Base-by-base conservation (phyloP, 2,888 invertebrate genomes). In the Noctua janthe region DNA sequence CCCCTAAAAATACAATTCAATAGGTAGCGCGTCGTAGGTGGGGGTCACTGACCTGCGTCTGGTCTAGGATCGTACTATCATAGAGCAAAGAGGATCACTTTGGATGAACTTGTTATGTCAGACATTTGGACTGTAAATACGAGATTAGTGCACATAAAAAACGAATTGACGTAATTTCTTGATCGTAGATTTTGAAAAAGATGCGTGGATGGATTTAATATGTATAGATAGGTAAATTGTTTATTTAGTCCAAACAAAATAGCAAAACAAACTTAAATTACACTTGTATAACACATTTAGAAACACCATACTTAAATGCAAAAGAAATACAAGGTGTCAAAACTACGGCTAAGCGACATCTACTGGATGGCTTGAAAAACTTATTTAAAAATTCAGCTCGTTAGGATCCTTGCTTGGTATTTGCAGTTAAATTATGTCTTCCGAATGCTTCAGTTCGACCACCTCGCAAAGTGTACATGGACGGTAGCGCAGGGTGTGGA, bases 1-100 rank as follows among this genome's bases (percentile, higher is more conserved):
- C 78, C 90, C 86, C 89, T 74, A 89, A 83, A 85, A 75, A 88
- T 87, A 88, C 90, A 78, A 85, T 90, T 89, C 87, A 88, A 88
- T 90, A 84, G 84, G 81, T 87, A 83, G 84, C 69, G 70, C 71
- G 43, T 74, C 72, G 89, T 89, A 89, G 90, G 89, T 86, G 88
- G 51, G 70, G 81, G 84, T 88, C 90, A 74, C 11, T 74, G 90
- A 87, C 85, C 76, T 59, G 49, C 35, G 70, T 47, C 66, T 69
- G 78, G 73, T 88, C 82, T 86, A 80, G 77, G 76, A 86, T 78
- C 23, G 78, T 78, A 29, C 29, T 29, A 78, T 66, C 43, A 69
- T 69, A 75, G 62, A 72, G 39, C 6, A 66, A 69, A 85, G 64
- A 85, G 62, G 64, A 81, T 67, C 51, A 76, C 66, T 80, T 76